Percentiles rank a stretch among this genome's conserved stretches.
phyloP scores from a whole-genome alignment of 2,113 vertebrate species.

The Rana temporaria region DNA sequence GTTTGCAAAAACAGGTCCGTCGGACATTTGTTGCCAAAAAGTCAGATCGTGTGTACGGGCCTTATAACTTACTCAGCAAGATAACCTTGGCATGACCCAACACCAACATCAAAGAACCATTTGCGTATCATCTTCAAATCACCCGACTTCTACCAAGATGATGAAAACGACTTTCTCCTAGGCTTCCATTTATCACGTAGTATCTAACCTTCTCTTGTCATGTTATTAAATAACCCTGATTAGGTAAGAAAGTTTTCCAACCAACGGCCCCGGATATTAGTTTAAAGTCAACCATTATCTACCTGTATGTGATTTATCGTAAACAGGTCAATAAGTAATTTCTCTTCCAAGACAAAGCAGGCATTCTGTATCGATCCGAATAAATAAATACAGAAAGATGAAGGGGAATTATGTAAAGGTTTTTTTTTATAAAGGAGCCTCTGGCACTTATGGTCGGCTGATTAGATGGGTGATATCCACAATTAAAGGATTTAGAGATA shows the following conservation, averaged over 20 bases:
- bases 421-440: not conserved
- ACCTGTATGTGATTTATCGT: conserved; percentile 21
- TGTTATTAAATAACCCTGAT: not conserved
- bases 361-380: conserved; percentile 8
- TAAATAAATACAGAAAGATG: conserved; percentile 19
- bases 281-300: conserved; percentile 20
- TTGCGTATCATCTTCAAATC: too few relatives aligned
- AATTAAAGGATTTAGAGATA: too few relatives aligned
- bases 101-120: too few relatives aligned
- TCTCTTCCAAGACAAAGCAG: conserved; percentile 31
- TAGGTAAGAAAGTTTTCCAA: not conserved
- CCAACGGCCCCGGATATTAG: not conserved
- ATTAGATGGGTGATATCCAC: not conserved
- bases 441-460: not conserved
- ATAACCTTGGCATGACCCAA: too few relatives aligned
- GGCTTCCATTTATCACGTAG: too few relatives aligned
- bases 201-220: too few relatives aligned
- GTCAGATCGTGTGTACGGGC: too few relatives aligned
- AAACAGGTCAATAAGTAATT: conserved; percentile 33
- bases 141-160: too few relatives aligned
- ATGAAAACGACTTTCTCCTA: too few relatives aligned
- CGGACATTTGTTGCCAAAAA: too few relatives aligned
- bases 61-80: too few relatives aligned
- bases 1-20: too few relatives aligned
- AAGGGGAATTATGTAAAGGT: not conserved